These are phyloP conservation scores for Drosophila pallidifrons DNA, from an alignment of 1,140 invertebrate genomes.

Conservation along the genomic window DNA sequence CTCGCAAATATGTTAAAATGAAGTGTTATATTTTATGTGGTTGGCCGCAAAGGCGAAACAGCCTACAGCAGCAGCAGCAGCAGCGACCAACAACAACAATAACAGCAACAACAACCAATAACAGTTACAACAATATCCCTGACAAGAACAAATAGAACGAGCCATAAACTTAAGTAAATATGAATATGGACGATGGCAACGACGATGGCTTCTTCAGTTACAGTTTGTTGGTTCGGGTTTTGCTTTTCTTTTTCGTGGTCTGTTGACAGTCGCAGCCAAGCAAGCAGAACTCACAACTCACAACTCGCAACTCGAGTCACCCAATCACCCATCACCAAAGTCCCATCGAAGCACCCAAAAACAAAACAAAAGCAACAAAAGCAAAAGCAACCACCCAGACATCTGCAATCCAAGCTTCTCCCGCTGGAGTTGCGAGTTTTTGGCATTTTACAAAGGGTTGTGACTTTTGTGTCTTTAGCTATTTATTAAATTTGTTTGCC, in stretches of 20 bases:
- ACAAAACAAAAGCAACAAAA: neutral
- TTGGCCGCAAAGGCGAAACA: constrained; percentile 52
- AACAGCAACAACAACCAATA: constrained; percentile 22
- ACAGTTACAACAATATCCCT: constrained; percentile 42
- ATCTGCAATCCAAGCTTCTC: constrained; percentile 5
- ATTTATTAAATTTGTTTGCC: constrained; percentile 82
- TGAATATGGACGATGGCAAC: constrained; percentile 58
- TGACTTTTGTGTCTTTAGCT: constrained; percentile 80
- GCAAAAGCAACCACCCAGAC: constrained; percentile 4
- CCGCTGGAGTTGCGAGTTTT: constrained; percentile 7
- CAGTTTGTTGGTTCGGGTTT: constrained; percentile 5
- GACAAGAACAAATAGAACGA: constrained; percentile 47
- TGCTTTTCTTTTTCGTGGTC: constrained; percentile 7
- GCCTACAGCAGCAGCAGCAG: constrained; percentile 12
- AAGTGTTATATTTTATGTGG: constrained; percentile 82
- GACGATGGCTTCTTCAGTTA: constrained; percentile 44
- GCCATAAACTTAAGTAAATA: constrained; percentile 80
- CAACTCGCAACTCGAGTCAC: constrained; percentile 5
- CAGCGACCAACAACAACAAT: neutral
- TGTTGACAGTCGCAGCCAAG: constrained; percentile 45
- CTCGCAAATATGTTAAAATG: constrained; percentile 71
- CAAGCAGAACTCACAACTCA: constrained; percentile 5
- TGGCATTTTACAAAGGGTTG: constrained; percentile 67
- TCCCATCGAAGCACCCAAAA: neutral
- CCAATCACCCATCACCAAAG: constrained; percentile 1